Base-by-base conservation (phyloP, 1,140 invertebrate species). In the Spodoptera frugiperda region DNA sequence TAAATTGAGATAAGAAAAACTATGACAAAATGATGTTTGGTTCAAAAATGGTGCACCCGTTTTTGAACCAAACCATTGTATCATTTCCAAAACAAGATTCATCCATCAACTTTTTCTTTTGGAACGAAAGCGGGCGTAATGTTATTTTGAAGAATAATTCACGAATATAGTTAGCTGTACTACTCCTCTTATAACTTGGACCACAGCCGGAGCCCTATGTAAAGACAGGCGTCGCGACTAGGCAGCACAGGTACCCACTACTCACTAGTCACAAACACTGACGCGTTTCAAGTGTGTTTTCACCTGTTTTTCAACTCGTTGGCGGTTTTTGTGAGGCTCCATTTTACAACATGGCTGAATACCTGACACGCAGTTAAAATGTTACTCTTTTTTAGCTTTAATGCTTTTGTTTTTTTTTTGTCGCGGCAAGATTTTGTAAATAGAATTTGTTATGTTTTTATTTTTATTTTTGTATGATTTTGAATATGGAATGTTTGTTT, bases 211-310 rank as follows among this genome's bases (percentile, higher is more conserved):
- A 19, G 68, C 30, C 15, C 25, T 51, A 68, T 71, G 68, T 71
- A 55, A 49, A 48, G 68, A 55, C 53, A 71, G 61, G 61, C 51
- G 68, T 71, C 21, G 68, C 65, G 46, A 25, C 48, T 3, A 15
- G 3, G n/a, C 17, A 15, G 44, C 30, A 54, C 67, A 48, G 49
- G 67, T 70, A 74, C 49, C 11, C 63, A 49, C 63, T n/a, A 30
- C 48, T 19, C 30, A 54, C 55, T 48, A 61, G 44, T 51, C 46
- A 67, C 59, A 67, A 63, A 80, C 78, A 80, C 68, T 77, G 75
- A 77, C 78, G 78, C 71, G 57, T 59, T 80, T 59, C 55, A 51
- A 80, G 74, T 68, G 75, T 80, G 78, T 67, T 77, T 79, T 76
- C 65, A 80, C 75, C 30, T 80, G 78, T 79, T 79, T 76, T 75